Base-by-base conservation (phyloP, 2,888 invertebrate species). In the Caenorhabditis sp. region DNA sequence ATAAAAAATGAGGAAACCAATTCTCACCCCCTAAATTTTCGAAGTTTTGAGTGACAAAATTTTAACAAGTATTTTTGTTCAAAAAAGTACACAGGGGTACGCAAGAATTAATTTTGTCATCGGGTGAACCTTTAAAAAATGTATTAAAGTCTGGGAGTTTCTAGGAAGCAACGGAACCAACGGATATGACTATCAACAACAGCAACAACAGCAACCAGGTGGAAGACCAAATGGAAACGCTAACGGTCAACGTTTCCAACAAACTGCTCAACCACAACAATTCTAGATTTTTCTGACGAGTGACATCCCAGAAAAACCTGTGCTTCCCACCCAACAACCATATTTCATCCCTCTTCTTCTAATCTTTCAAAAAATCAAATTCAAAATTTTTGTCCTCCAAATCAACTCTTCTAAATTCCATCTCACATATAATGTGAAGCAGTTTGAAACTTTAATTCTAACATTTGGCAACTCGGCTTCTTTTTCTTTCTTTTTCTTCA, bases 231-330 rank as follows among this genome's bases (percentile, higher is more conserved):
- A 76, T 61, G 70, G 69, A 64, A 69, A 69, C 26, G 19, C 63
- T 58, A 58, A 58, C 50, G 67, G 60, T 31, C 77, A 79, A 58
- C 79, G 74, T 43, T 74, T 59, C 57, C 75, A 77, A 53, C 77
- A 73, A 59, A 36, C 77, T 65, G 77, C 76, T 43, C 81, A 80
- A 54, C 66, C 76, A 26, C 81, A 81, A 66, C 76, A 81, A 58
- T 81, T 65, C 70, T 77, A 70, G 65, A 61, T 58, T 50, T 49
- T 49, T 51, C 67, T 61, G 59, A 54, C 54, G 24, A 49, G 23
- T 49, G 57, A 59, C 58, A 31, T 65, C 65, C 31, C 69, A 62
- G 69, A 73, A 66, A 63, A 23, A 12, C 69, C 73, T 55, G 31
- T 24, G 50, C 24, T 66, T 66, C 66, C 61, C 59, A 68, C 66